Evolutionary conservation across 2,888 invertebrate genomes (phyloP), one percentile per base, ranked within the genome.

Genomic region (Tuberolachnus salignus): DNA sequence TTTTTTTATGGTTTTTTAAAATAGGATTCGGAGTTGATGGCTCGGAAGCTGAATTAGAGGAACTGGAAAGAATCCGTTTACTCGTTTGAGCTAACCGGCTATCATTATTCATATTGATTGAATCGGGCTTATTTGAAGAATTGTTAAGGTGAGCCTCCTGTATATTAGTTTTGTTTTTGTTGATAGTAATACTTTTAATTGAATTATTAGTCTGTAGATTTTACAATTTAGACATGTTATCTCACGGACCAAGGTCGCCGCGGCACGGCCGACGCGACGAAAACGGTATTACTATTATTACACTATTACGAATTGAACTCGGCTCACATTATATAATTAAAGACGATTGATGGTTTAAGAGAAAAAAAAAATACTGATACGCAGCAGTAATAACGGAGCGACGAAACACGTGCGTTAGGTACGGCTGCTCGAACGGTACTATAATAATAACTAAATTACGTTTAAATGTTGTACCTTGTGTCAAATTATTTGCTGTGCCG

Each of bases 101-200:
- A n/a, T n/a, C n/a, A 61, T 61, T 61, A 61, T 61, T n/a, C 61
- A 61, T 61, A 16, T 16, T 61, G n/a, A n/a, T n/a, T n/a, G n/a
- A n/a, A n/a, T n/a, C n/a, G n/a, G n/a, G n/a, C n/a, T n/a, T 63
- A 63, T 63, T 63, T 63, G 63, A 63, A 19, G 63, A 13, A 44
- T 44, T 63, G 19, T 9, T 63, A 42, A 10, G 63, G 63, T 19
- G 42, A 63, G 44, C 63, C 8, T 44, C 63, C 63, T 63, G 63
- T 63, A 63, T 63, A n/a, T n/a, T 63, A 9, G 63, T n/a, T n/a
- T 44, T 63, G 23, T 57, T 63, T 63, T 44, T 63, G 19, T 42
- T 63, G 19, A 42, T 63, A 63, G 16, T 63, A 63, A 14, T 63
- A 11, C 19, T 63, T 11, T 63, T 44, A n/a, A n/a, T n/a, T n/a